Conservation (phyloP, 1,140 invertebrate genomes). For the Palaemon carinicauda region DNA sequence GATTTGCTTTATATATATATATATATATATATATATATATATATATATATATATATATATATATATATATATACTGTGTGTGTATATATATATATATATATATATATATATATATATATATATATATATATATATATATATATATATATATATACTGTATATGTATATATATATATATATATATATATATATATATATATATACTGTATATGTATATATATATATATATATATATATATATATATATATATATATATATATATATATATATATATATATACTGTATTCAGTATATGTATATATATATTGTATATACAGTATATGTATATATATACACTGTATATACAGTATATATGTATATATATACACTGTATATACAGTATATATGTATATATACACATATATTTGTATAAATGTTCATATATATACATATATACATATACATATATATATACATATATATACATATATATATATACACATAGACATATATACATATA, state of each 20-base stretch:
- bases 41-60: neutral
- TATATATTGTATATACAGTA: neutral
- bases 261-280: neutral
- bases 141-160: neutral
- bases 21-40: neutral
- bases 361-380: neutral
- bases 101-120: neutral
- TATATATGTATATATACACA: neutral
- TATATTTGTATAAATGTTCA: neutral
- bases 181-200: too few relatives aligned
- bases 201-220: neutral
- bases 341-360: neutral
- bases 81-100: neutral
- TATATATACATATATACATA: neutral
- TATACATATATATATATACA: neutral
- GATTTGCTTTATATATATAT: neutral
- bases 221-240: neutral
- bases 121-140: neutral
- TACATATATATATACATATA: neutral
- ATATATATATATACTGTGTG: neutral
- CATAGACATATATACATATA: neutral
- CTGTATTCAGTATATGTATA: neutral
- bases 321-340: too few relatives aligned
- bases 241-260: neutral
- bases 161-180: too few relatives aligned